Evolutionary conservation across 35 echinoderm and acorn worm genomes (phyloP), one percentile per base, ranked within the genome.

Genomic region (Acanthaster planci): DNA sequence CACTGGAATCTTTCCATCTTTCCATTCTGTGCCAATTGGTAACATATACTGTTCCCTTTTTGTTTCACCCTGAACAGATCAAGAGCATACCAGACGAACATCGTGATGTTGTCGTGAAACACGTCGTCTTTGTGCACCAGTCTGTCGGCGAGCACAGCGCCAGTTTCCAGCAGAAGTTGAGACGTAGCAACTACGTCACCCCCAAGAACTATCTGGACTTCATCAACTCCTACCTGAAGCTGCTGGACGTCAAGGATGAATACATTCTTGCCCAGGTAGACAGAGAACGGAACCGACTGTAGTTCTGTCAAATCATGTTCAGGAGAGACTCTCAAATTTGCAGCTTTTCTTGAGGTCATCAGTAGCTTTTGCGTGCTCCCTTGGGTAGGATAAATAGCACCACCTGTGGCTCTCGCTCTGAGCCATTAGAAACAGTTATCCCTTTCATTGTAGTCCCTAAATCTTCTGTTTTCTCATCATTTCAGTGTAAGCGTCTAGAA

Each of bases 171-270:
- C 95, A 90, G 26, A 97, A 98, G 67, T 77, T 98, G 19, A 79
- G 95, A 22, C 78, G 95, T 19, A 98, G 88, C 51, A 98, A 98
- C 83, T 98, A 94, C 51, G 92, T 93, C 21, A 98, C 95, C 21
- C 95, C 95, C 19, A 98, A 98, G 89, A 98, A 98, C 60, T 98
- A 93, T 59, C 81, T 94, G 38, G 95, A 94, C 59, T 98, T 98
- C 60, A 94, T 93, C 88, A 98, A 89, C 55, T 93, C 95, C 29
- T 98, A 98, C 50, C 84, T 98, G 31, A 98, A 89, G 57, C 86
- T 98, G 12, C 38, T 98, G 7, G 95, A 98, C 83, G 95, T 91
- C 29, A 98, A 98, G 51, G 89, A 93, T 76, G 92, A 98, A 40
- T 98, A 94, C 67, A 98, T 98, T 42, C 83, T 98, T 0, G 47